These are phyloP conservation scores for Julus scandinavius DNA, from an alignment of 2,888 invertebrate species.

Conservation along the genomic window DNA sequence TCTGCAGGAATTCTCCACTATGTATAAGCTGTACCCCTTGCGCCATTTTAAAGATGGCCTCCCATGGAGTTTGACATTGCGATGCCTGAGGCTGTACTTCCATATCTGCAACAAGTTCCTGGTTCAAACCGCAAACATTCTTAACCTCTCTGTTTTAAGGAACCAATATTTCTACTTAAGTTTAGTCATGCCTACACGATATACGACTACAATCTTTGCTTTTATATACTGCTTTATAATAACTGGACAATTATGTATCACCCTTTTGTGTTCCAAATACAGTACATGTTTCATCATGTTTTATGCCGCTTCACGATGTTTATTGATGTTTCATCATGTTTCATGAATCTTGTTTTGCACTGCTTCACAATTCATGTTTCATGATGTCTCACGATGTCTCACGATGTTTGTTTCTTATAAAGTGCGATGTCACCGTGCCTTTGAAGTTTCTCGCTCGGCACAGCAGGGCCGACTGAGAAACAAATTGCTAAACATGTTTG, in stretches of 20 bases:
- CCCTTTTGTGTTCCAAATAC: too few relatives aligned
- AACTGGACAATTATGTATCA: too few relatives aligned
- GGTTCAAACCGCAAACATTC: not conserved
- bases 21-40: too few relatives aligned
- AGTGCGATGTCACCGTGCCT: constrained; percentile 50
- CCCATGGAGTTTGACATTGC: constrained; percentile 26
- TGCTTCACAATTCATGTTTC: too few relatives aligned
- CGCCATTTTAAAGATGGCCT: not conserved
- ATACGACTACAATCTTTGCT: too few relatives aligned
- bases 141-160: not conserved
- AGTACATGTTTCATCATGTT: too few relatives aligned
- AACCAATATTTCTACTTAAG: constrained; percentile 4
- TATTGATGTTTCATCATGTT: too few relatives aligned
- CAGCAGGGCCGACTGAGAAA: constrained; percentile 55
- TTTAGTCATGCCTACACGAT: constrained; percentile 1
- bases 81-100: constrained; percentile 29
- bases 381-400: too few relatives aligned
- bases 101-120: constrained; percentile 40
- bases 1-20: too few relatives aligned
- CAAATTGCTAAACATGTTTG: constrained; percentile 54
- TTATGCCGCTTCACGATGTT: too few relatives aligned
- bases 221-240: too few relatives aligned
- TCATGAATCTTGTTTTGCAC: too few relatives aligned
- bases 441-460: constrained; percentile 51
- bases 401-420: not conserved